Conservation (phyloP, 2,888 invertebrate genomes). For the Mimas tiliae region DNA sequence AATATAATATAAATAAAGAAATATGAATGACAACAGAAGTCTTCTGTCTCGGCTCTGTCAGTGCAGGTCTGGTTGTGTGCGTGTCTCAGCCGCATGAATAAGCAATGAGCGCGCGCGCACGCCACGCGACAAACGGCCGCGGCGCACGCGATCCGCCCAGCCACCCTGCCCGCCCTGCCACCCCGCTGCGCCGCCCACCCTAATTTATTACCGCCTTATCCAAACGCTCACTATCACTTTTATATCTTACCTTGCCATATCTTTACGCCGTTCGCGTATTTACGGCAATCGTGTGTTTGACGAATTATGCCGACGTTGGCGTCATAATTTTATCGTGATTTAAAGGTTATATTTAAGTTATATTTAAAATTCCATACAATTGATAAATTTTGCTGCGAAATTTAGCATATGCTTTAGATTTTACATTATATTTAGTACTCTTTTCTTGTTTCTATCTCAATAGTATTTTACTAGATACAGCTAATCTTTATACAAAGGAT, state of each 20-base stretch:
- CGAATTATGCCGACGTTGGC: slow-evolving; percentile 22
- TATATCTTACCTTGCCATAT: slow-evolving; percentile 66
- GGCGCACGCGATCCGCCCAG: slow-evolving; percentile 79
- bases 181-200: slow-evolving; percentile 52
- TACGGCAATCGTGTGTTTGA: slow-evolving; percentile 23
- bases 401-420: background rate
- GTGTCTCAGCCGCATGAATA: slow-evolving; percentile 78
- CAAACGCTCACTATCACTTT: slow-evolving; percentile 62
- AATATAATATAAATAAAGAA: background rate
- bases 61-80: slow-evolving; percentile 46
- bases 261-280: slow-evolving; percentile 36
- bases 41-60: background rate
- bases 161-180: slow-evolving; percentile 68
- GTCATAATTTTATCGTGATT: background rate
- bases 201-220: slow-evolving; percentile 69
- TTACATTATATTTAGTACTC: background rate
- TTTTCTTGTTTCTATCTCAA: background rate
- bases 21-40: slow-evolving; percentile 1
- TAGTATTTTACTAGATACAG: no score
- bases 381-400: background rate
- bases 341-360: background rate
- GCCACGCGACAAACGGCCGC: slow-evolving; percentile 68
- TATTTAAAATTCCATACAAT: background rate
- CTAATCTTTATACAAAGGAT: no score
- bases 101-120: slow-evolving; percentile 83